Percentiles rank a stretch among this genome's conserved stretches.
phyloP scores from a whole-genome alignment of 37 sponge, comb jelly and placozoan genomes.

The Beroe ovata region DNA sequence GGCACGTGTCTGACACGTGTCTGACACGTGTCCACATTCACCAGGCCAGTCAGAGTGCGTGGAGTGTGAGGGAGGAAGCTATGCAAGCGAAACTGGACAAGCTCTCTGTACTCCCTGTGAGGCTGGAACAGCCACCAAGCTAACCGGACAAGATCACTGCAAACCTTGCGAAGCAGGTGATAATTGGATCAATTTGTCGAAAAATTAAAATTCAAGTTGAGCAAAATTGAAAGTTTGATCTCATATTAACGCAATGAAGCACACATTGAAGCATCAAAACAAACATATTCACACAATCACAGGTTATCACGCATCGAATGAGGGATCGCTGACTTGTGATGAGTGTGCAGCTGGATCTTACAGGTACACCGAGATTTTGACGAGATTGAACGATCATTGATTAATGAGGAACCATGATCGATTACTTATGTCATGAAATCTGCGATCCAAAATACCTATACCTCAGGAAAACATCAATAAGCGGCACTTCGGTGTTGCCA shows the following conservation, averaged over 20 bases:
- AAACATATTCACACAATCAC: too few species aligned
- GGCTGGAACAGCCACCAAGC: conserved; percentile 12
- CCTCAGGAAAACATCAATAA: too few species aligned
- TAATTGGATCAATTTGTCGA: too few species aligned
- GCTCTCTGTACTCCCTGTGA: conserved; percentile 16
- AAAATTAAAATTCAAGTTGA: too few species aligned
- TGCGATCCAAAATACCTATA: too few species aligned
- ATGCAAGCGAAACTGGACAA: not conserved
- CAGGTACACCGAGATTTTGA: not conserved
- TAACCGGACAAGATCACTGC: not conserved
- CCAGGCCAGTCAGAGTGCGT: conserved; percentile 40
- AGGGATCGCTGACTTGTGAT: not conserved
- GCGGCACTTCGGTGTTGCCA: too few species aligned
- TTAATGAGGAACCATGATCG: not conserved
- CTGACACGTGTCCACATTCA: too few species aligned
- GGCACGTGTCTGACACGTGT: too few species aligned
- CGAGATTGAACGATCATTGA: not conserved
- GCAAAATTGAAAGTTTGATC: too few species aligned
- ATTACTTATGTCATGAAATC: too few species aligned
- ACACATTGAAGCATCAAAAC: too few species aligned
- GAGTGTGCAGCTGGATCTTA: not conserved
- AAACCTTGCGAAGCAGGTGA: conserved; percentile 26
- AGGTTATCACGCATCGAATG: not conserved
- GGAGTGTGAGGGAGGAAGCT: conserved; percentile 12
- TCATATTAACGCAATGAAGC: too few species aligned